These are phyloP conservation scores for Phyllotis vaccarum DNA, from an alignment of 2,797 vertebrate genomes.

Conservation along the genomic window DNA sequence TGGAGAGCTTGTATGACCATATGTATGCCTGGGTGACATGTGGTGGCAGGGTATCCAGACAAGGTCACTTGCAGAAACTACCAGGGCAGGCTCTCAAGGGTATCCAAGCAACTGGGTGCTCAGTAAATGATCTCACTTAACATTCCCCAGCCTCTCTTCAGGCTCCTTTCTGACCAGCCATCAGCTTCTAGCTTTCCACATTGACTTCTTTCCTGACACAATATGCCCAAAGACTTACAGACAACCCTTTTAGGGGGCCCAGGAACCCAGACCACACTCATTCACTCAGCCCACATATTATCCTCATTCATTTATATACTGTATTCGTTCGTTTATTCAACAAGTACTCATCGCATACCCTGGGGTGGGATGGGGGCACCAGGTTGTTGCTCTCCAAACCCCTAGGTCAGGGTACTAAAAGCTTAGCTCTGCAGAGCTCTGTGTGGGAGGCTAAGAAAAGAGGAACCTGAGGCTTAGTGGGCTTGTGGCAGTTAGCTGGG, in stretches of 20 bases:
- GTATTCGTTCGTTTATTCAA: background rate
- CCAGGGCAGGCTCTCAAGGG: background rate
- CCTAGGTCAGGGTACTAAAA: background rate
- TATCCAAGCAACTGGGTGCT: background rate
- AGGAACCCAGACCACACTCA: background rate
- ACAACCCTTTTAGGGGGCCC: background rate
- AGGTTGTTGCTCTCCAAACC: background rate
- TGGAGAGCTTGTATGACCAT: background rate
- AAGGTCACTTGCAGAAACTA: background rate
- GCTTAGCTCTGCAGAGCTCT: background rate
- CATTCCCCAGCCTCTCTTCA: background rate
- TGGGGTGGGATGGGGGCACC: background rate
- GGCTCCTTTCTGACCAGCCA: background rate
- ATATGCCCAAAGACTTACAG: background rate
- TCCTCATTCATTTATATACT: background rate
- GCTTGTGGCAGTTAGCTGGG: background rate
- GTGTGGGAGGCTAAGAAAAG: slow-evolving; percentile 49
- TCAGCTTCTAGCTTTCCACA: background rate
- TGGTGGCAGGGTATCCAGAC: background rate
- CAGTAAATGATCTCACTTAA: background rate
- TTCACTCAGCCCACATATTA: background rate
- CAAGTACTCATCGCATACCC: background rate
- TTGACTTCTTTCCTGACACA: slow-evolving; percentile 48
- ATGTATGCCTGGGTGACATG: accelerated
- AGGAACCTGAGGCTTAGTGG: slow-evolving; percentile 61